Evolutionary conservation across 2,888 invertebrate genomes (phyloP), one percentile per base, ranked within the genome.

Genomic region (Erpobdella octoculata): DNA sequence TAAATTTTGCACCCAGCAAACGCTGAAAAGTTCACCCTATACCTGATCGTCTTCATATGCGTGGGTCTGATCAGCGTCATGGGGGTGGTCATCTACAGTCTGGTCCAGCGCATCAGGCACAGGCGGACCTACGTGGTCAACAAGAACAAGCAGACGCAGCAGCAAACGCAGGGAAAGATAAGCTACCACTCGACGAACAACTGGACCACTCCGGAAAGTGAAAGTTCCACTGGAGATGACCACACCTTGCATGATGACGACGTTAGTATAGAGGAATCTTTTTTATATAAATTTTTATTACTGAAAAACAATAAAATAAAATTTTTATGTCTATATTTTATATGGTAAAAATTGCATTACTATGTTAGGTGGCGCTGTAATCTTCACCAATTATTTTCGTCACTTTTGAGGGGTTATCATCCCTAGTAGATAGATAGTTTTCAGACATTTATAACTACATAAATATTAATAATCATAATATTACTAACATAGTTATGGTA

Each of bases 11-110:
- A 12, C 12, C 2, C 73, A 75, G 75, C 66, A 25, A 75, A 75
- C 48, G 53, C 65, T 28, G 75, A 75, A 69, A 74, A 74, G 46
- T 73, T 75, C 68, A 73, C 73, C 41, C 61, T 75, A 59, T 75
- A 75, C 68, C 38, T 75, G 41, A 33, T 74, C 33, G 59, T 75
- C 21, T 74, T 73, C 35, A 58, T 75, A 36, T 70, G 69, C 53
- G 9, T 71, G 18, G 75, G 75, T 21, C 41, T 74, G 35, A 74
- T 74, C 35, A 65, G 68, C 25, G 58, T 74, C 41, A 71, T 74
- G 15, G 59, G 71, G 35, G 70, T 67, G 41, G 67, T 75, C 35
- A 72, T 74, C n/a, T 66, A 58, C 59, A 62, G 74, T 37, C 59
- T 75, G 64, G 67, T 59, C 41, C 61, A 69, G 36, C 65, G 36